Conservation (phyloP, 37 sponge, comb jelly and placozoan genomes). For the Ianthella basta region DNA sequence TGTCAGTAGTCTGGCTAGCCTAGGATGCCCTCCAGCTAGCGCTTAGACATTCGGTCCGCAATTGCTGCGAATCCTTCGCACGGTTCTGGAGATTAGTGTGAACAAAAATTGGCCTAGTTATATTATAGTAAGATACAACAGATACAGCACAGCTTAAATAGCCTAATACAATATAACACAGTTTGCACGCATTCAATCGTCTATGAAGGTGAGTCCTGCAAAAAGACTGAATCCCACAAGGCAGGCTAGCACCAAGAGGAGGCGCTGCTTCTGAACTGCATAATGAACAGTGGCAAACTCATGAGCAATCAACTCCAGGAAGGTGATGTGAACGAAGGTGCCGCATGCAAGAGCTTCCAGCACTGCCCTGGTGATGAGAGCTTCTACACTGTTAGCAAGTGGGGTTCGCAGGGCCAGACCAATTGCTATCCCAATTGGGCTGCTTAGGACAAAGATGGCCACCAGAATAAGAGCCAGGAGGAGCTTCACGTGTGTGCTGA, state of each 20-base stretch:
- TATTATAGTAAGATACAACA: too few species aligned
- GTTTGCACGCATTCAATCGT: not conserved
- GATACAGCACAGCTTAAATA: too few species aligned
- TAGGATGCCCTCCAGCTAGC: too few species aligned
- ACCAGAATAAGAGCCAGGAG: not conserved
- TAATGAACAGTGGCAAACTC: conserved; percentile 22
- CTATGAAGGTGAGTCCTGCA: conserved; percentile 9
- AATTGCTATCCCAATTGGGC: conserved; percentile 29
- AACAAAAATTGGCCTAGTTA: too few species aligned
- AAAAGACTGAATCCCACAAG: conserved; percentile 12
- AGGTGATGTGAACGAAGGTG: conserved; percentile 37
- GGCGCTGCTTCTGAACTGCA: not conserved
- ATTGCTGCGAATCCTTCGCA: too few species aligned
- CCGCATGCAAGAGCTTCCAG: conserved; percentile 40
- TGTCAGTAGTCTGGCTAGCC: too few species aligned
- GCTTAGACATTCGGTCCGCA: too few species aligned
- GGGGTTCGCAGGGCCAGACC: conserved; percentile 2
- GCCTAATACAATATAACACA: too few species aligned
- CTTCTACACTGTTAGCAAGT: not conserved
- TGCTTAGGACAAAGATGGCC: conserved; percentile 7
- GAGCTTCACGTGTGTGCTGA: not conserved
- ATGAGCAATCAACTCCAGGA: conserved; percentile 38
- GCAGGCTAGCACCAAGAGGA: not conserved
- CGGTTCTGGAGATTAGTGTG: too few species aligned
- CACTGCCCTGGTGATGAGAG: conserved; percentile 4